Base-by-base conservation (phyloP, 1,140 invertebrate species). In the Lepidostoma basale region DNA sequence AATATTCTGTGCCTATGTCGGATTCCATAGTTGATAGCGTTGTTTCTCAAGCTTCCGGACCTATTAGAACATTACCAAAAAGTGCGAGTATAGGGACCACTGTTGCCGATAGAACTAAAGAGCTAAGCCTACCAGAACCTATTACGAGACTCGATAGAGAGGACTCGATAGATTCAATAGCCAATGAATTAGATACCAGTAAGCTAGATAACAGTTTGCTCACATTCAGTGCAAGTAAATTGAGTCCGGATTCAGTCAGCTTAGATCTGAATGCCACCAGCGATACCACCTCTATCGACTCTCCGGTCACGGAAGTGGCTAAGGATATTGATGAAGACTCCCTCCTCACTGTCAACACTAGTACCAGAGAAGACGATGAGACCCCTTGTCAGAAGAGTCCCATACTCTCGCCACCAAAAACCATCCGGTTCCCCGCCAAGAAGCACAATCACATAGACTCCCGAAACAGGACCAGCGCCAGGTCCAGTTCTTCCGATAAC, bases 321-420 rank as follows among this genome's bases (percentile, higher is more conserved):
- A 83, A 83, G 67, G 82, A 83, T 62, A 78, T 80, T 64, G 82
- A 83, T 63, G 82, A 83, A 26, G 81, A 83, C 67, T 83, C 81
- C 3, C 76, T 78, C 6, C 72, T 83, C 45, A 81, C 81, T 8
- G 74, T 83, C 63, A 79, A 80, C 74, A 74, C 82, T 40, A 82
- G 80, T 74, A 73, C 81, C 60, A 56, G n/a, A 12, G 62, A 54
- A 54, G 40, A 33, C 28, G 30, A 36, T 70, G 68, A 70, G 75
- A 67, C 80, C 2, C 39, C 12, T 30, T 58, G 67, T 20, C 58
- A 80, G 64, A 85, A 85, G 59, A 86, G 84, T 68, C 90, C 90
- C 6, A 92, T 92, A 59, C 74, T 92, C 16, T 91, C 90, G 12
- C 88, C 88, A 68, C 91, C 91, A 1, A 91, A 90, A 73, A 92